Evolutionary conservation across 1,140 invertebrate species (phyloP).

Genomic region (Cheumatopsyche charites): DNA sequence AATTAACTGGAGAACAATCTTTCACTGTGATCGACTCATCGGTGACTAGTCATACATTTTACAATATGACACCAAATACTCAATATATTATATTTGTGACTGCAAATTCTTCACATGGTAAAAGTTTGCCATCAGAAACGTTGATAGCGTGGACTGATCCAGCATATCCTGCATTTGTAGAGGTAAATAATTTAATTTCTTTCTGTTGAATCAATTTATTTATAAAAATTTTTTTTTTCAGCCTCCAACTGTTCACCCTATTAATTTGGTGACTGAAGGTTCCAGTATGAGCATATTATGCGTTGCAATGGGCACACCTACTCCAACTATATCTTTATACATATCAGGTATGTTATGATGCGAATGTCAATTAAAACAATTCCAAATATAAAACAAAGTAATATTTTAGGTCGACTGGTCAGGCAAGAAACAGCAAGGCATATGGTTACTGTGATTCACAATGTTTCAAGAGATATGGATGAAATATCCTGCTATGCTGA

Average conservation of each 20-base stretch:
- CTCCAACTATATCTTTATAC: constrained; percentile 81
- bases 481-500: constrained; percentile 84
- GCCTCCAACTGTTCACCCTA: constrained; percentile 81
- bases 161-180: constrained; percentile 82
- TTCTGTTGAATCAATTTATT: background rate
- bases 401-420: constrained; percentile 68
- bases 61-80: constrained; percentile 74
- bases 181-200: constrained; percentile 61
- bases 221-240: constrained; percentile 56
- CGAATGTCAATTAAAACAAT: background rate
- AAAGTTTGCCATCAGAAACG: constrained; percentile 77
- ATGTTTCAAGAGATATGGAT: constrained; percentile 81
- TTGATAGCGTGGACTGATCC: constrained; percentile 87
- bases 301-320: constrained; percentile 81
- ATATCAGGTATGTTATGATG: constrained; percentile 62
- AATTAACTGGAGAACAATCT: constrained; percentile 64
- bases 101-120: constrained; percentile 70
- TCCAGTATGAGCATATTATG: constrained; percentile 84
- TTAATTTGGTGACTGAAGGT: constrained; percentile 80
- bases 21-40: constrained; percentile 67
- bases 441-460: constrained; percentile 81
- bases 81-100: constrained; percentile 79
- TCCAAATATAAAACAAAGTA: background rate
- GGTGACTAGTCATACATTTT: constrained; percentile 71
- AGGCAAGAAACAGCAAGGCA: constrained; percentile 77